Percentiles rank a stretch among this genome's conserved stretches.
Conservation (phyloP, 2,888 invertebrate species). For the Chromoteleia sp. region DNA sequence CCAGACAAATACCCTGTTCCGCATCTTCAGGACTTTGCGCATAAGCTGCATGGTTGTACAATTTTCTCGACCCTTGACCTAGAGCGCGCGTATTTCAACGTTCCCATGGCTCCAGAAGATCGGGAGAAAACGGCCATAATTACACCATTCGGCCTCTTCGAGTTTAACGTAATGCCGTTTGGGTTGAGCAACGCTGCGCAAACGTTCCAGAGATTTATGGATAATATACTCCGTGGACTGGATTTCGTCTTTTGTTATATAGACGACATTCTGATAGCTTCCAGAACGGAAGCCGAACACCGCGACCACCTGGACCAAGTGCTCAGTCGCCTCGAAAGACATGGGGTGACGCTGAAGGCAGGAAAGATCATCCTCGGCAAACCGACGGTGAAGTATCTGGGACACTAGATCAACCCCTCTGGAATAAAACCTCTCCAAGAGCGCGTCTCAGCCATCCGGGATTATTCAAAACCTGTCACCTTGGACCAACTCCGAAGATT, state of each 20-base stretch:
- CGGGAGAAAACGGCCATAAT: no score
- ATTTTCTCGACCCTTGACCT: background rate
- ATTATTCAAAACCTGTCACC: background rate
- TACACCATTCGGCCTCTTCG: no score
- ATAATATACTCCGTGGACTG: background rate
- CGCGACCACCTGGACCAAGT: background rate
- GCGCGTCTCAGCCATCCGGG: background rate
- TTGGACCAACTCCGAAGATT: conserved; percentile 1
- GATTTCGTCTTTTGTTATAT: background rate
- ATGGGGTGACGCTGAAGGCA: background rate
- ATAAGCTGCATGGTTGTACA: background rate
- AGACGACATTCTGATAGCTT: background rate
- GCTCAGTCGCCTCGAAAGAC: background rate
- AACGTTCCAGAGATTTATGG: background rate
- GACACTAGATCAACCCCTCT: background rate
- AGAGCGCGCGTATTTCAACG: background rate
- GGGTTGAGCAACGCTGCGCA: background rate
- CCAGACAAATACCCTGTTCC: no score
- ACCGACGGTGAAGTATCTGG: background rate
- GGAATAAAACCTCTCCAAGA: background rate
- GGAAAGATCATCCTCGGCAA: background rate
- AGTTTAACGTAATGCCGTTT: no score
- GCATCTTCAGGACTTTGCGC: no score
- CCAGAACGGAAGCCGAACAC: background rate
- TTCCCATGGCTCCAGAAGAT: background rate